Percentiles rank a stretch among this genome's conserved stretches.
phyloP scores from a whole-genome alignment of 2,888 invertebrate species.

The Mesoligia furuncula region DNA sequence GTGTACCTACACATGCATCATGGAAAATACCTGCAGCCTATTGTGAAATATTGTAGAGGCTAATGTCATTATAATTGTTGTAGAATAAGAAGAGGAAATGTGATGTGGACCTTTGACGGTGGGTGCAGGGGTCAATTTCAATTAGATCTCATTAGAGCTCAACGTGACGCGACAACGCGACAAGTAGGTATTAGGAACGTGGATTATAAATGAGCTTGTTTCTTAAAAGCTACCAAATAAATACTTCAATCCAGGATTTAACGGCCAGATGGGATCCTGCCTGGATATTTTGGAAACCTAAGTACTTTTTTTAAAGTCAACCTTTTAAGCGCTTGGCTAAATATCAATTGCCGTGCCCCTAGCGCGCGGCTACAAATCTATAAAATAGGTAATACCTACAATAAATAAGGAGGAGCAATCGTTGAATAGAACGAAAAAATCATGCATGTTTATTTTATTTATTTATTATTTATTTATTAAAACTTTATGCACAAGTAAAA shows the following conservation, averaged over 20 bases:
- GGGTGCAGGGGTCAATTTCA: conserved; percentile 53
- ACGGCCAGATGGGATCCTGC: not conserved
- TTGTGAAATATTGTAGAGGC: not conserved
- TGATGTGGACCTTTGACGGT: conserved; percentile 40
- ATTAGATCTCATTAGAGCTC: conserved; percentile 51
- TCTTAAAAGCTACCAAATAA: conserved; percentile 1
- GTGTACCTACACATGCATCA: not conserved
- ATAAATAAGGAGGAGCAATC: too few species aligned
- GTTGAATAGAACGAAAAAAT: too few species aligned
- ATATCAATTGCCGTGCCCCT: too few species aligned
- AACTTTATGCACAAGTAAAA: too few species aligned
- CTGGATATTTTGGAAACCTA: not conserved
- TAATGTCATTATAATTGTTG: conserved; percentile 42
- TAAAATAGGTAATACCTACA: too few species aligned
- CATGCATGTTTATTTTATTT: too few species aligned
- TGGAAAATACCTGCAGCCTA: conserved; percentile 1
- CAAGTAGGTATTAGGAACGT: conserved; percentile 4
- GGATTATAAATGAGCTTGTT: not conserved
- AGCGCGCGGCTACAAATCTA: too few species aligned
- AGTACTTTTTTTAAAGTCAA: too few species aligned
- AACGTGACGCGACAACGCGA: conserved; percentile 20
- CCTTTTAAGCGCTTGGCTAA: too few species aligned
- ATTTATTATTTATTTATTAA: too few species aligned
- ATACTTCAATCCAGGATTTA: not conserved
- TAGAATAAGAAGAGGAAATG: conserved; percentile 29